These are phyloP conservation scores for Heliocidaris erythrogramma DNA, from an alignment of 35 echinoderm and acorn worm genomes.

Conservation along the genomic window DNA sequence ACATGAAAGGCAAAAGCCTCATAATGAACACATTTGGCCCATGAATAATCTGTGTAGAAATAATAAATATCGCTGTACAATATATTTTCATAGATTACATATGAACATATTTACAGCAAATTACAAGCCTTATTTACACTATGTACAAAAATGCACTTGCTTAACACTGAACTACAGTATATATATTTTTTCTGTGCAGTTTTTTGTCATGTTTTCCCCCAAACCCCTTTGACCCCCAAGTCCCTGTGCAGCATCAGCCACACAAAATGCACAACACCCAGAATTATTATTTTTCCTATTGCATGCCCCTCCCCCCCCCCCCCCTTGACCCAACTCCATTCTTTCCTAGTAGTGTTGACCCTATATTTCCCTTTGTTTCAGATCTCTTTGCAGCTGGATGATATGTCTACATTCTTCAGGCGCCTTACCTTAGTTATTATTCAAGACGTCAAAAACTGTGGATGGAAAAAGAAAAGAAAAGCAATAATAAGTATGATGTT, in stretches of 20 bases:
- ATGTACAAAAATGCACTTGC: neutral
- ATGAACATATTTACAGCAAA: neutral
- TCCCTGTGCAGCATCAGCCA: neutral
- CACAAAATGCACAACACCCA: neutral
- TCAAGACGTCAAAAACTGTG: slow-evolving; percentile 7
- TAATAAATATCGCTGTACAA: slow-evolving; percentile 37
- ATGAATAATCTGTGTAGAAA: slow-evolving; percentile 29
- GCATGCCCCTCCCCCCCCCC: neutral
- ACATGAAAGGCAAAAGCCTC: neutral
- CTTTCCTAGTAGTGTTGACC: neutral
- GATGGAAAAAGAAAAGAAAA: neutral
- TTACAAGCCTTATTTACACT: neutral
- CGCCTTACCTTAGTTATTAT: slow-evolving; percentile 22
- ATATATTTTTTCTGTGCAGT: no score
- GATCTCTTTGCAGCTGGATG: neutral
- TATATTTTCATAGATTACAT: slow-evolving; percentile 6
- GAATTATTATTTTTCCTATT: neutral
- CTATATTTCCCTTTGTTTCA: neutral
- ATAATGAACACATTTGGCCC: slow-evolving; percentile 37
- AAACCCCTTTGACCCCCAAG: no score
- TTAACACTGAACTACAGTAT: no score
- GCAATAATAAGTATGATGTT: neutral
- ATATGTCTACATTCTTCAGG: neutral
- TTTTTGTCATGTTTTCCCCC: no score
- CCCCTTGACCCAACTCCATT: neutral